Base-by-base conservation (phyloP, 2,888 invertebrate species). In the Tholera decimalis region DNA sequence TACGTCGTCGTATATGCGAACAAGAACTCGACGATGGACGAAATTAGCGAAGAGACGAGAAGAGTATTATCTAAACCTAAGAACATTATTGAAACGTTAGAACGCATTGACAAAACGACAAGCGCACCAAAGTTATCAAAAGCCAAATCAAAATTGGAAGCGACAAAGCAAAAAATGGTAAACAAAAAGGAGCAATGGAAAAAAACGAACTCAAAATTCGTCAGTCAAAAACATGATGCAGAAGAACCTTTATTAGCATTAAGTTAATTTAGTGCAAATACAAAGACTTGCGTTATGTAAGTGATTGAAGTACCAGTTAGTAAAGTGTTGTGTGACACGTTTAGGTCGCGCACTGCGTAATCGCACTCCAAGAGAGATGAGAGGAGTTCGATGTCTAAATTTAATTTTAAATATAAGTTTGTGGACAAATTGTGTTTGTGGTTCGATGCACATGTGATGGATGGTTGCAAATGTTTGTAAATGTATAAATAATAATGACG, bases 1-100 rank as follows among this genome's bases (percentile, higher is more conserved):
- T 97, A 97, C 72, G 98, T 98, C 33, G 97, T 98, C 0, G 98
- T 98, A 0, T 98, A 98, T 86, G 98, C 97, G 0, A 98, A 98
- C 79, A 97, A 97, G 88, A 98, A 98, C 83, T 96, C 96, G 8
- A 97, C 97, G 3, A 92, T 95, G 74, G 96, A 96, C 79, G 95
- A 96, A 77, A 90, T 95, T 22, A 93, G 95, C 62, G 92, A 93
- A 79, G 93, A 93, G 83, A 89, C 92, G 1, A 90, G 93, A 82
- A 89, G 87, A 69, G 93, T 94, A 7, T 77, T 93, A 79, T 96
- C 91, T 5, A 95, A 96, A 78, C 98, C 98, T n/a, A 97, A 98
- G 84, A 98, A 98, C 87, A 98, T 98, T 59, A 97, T 98, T 75
- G 98, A 98, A 89, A 97, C 97, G 58, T 90, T 98, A 76, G 97